These are phyloP conservation scores for Heliconius hewitsoni DNA, from an alignment of 1,140 invertebrate species.

Conservation along the genomic window DNA sequence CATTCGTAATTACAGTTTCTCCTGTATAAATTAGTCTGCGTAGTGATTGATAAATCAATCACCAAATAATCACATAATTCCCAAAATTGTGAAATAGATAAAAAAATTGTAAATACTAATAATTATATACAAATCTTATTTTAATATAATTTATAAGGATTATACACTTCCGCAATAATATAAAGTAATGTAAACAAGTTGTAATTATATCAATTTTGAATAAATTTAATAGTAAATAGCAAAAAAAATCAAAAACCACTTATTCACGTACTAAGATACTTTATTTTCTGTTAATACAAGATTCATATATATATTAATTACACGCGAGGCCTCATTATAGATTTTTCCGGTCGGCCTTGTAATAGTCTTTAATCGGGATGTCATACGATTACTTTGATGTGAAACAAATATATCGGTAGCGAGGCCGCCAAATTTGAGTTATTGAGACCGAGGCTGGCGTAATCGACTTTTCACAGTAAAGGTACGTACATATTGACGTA, in stretches of 20 bases:
- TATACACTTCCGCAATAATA: neutral
- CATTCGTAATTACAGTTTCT: too few species aligned
- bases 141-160: neutral
- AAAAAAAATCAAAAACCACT: neutral
- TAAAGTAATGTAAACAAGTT: neutral
- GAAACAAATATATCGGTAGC: constrained; percentile 56
- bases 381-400: constrained; percentile 65
- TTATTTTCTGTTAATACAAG: neutral
- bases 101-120: too few species aligned
- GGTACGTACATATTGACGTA: constrained; percentile 1
- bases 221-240: neutral
- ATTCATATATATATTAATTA: constrained; percentile 28
- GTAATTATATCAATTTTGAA: neutral
- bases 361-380: constrained; percentile 51
- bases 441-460: constrained; percentile 66
- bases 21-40: too few species aligned
- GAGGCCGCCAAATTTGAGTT: constrained; percentile 69
- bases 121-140: too few species aligned
- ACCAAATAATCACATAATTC: too few species aligned
- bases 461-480: constrained; percentile 50
- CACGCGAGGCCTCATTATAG: constrained; percentile 32
- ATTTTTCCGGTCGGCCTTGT: constrained; percentile 47
- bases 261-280: neutral
- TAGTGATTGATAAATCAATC: neutral
- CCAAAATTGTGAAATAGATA: too few species aligned